A percentile compares a stretch with the other conserved stretches of the same genome.
These are phyloP conservation scores for Eulithis prunata DNA, from an alignment of 2,888 invertebrate genomes.

Conservation along the genomic window DNA sequence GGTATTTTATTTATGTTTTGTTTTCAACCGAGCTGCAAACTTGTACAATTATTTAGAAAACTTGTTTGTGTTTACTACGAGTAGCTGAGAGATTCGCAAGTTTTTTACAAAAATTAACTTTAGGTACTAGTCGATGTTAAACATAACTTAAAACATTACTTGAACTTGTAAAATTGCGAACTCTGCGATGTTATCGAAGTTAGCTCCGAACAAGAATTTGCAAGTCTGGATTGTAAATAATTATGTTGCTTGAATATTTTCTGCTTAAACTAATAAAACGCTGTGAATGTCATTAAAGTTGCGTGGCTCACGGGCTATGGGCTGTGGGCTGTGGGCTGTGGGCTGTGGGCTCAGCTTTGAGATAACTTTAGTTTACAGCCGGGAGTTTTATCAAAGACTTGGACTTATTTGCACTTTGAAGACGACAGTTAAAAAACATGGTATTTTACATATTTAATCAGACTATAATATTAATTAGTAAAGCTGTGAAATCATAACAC, in stretches of 20 bases:
- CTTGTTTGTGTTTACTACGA: conserved; percentile 4
- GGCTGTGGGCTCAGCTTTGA: conserved; percentile 7
- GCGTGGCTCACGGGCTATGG: background rate
- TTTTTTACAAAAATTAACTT: conserved; percentile 8
- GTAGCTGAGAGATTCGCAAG: background rate
- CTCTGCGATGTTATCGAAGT: conserved; percentile 6
- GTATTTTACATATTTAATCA: no score
- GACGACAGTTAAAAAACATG: no score
- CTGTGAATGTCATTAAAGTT: conserved; percentile 1
- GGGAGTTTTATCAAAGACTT: conserved; percentile 2
- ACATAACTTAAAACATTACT: conserved; percentile 11
- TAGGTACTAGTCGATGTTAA: background rate
- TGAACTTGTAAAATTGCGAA: conserved; percentile 15
- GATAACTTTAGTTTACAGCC: conserved; percentile 9
- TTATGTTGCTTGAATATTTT: conserved; percentile 32
- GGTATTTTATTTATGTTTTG: conserved; percentile 15
- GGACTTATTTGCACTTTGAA: background rate
- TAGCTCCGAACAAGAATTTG: conserved; percentile 14
- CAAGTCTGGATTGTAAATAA: conserved; percentile 33
- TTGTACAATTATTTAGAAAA: background rate
- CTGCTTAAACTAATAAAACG: conserved; percentile 34
- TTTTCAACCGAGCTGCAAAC: conserved; percentile 2
- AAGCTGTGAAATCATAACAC: conserved; percentile 8
- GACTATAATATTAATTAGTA: background rate
- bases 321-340: no score